Evolutionary conservation across 2,888 invertebrate species (phyloP), one percentile per base, ranked within the genome.

Genomic region (Polydrusus cervinus): DNA sequence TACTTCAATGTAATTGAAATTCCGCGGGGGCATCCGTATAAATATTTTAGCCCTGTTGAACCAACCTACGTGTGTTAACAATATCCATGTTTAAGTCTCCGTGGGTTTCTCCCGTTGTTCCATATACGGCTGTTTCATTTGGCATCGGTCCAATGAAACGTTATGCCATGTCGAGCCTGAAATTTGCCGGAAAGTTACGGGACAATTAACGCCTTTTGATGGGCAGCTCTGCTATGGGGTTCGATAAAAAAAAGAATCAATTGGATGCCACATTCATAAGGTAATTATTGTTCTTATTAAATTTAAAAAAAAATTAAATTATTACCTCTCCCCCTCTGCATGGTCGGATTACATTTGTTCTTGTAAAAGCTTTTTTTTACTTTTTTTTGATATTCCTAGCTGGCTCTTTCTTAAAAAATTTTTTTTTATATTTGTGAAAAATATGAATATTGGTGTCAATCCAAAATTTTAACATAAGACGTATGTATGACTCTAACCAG

Each of bases 21-120:
- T 60, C 38, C 16, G 57, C 38, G 57, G 57, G 14, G 38, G 38
- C 3, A 9, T 38, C 11, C 14, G 40, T 9, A 16, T 38, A 60
- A n/a, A 60, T 60, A 60, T 38, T 60, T 60, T 57, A 57, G n/a
- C 57, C 38, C 57, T 60, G 38, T 60, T 18, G 57, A 60, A 60
- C 57, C 57, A 18, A 38, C 57, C 57, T 60, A 18, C 30, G 57
- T 60, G 16, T 60, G 57, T 60, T 60, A 60, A 38, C 57, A 38
- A 53, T 18, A 38, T 60, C 57, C 57, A 60, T 18, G 38, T 38
- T 14, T 38, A 14, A 40, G 38, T 60, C 57, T 60, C 57, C 18
- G 18, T 16, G 57, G 57, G 57, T 60, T 60, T 60, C 57, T 60
- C 38, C 11, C 34, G 57, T 57, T 57, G 57, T 57, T 34, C 34